Percentiles rank a stretch among this genome's conserved stretches.
phyloP scores from a whole-genome alignment of 2,797 vertebrate species.

The Odontamblyopus rebecca region DNA sequence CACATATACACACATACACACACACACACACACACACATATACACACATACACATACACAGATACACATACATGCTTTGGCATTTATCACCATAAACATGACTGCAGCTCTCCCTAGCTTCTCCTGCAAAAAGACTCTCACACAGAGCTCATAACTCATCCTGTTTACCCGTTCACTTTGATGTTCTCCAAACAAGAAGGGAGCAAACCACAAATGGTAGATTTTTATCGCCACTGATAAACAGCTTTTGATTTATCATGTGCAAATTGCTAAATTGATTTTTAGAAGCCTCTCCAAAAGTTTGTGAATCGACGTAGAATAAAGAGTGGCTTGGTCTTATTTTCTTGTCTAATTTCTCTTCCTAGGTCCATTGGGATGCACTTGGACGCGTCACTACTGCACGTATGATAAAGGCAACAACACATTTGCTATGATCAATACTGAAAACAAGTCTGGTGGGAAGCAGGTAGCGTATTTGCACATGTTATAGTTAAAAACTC shows the following conservation, averaged over 20 bases:
- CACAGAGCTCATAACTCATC: conserved; percentile 64
- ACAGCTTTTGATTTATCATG: conserved; percentile 60
- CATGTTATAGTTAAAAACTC: conserved; percentile 12
- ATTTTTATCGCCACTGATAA: conserved; percentile 63
- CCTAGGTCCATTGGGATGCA: conserved; percentile 92
- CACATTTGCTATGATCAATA: conserved; percentile 91
- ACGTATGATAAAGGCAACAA: conserved; percentile 94
- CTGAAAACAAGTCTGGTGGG: conserved; percentile 89
- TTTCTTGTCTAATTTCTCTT: conserved; percentile 28
- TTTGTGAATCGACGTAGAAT: conserved; percentile 32
- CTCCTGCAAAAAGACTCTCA: conserved; percentile 49
- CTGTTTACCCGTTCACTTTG: conserved; percentile 66
- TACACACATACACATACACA: too few species aligned
- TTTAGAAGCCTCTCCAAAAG: conserved; percentile 56
- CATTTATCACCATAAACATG: conserved; percentile 69
- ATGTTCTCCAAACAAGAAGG: conserved; percentile 51
- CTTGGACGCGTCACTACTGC: conserved; percentile 96
- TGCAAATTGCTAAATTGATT: conserved; percentile 62
- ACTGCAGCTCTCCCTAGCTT: conserved; percentile 54
- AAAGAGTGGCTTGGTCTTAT: conserved; percentile 16
- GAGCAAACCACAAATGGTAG: conserved; percentile 38
- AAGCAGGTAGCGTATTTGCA: conserved; percentile 83
- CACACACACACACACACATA: too few species aligned
- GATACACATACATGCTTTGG: conserved; percentile 33
- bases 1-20: too few species aligned